These are phyloP conservation scores for Epinotia nisella DNA, from an alignment of 2,888 invertebrate genomes.

Conservation along the genomic window DNA sequence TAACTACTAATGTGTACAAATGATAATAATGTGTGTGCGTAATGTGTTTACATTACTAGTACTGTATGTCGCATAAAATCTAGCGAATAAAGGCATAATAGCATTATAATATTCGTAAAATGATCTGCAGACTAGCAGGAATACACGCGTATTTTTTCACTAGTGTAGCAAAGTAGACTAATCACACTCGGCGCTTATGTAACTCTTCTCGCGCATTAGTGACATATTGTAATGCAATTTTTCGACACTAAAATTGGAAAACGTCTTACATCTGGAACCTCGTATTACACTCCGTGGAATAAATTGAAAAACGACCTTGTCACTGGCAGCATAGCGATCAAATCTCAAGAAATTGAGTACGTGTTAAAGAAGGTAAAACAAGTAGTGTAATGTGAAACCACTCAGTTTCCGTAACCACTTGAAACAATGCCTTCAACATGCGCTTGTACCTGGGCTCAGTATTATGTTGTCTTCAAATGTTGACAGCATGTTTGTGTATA, in stretches of 20 bases:
- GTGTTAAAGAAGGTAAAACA: neutral
- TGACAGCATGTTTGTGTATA: neutral
- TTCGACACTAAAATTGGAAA: conserved; percentile 47
- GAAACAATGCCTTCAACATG: conserved; percentile 26
- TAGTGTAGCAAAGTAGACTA: conserved; percentile 58
- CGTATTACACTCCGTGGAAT: conserved; percentile 16
- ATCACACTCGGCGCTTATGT: conserved; percentile 51
- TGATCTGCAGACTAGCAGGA: neutral
- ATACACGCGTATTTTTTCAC: conserved; percentile 34
- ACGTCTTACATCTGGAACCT: conserved; percentile 46
- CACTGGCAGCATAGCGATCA: neutral
- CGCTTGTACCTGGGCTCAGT: conserved; percentile 5
- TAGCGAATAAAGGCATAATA: no score
- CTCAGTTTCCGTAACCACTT: conserved; percentile 46
- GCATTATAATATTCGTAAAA: no score
- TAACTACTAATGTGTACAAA: no score
- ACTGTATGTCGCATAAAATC: no score
- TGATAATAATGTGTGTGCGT: no score
- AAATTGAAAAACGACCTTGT: conserved; percentile 6
- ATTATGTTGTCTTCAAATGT: conserved; percentile 16
- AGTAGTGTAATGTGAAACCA: conserved; percentile 9
- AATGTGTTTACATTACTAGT: no score
- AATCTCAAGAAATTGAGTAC: neutral
- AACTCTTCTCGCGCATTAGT: conserved; percentile 59
- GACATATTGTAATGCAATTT: conserved; percentile 59